Conservation (phyloP, 2,113 vertebrate species). For the Tringa solitaria region DNA sequence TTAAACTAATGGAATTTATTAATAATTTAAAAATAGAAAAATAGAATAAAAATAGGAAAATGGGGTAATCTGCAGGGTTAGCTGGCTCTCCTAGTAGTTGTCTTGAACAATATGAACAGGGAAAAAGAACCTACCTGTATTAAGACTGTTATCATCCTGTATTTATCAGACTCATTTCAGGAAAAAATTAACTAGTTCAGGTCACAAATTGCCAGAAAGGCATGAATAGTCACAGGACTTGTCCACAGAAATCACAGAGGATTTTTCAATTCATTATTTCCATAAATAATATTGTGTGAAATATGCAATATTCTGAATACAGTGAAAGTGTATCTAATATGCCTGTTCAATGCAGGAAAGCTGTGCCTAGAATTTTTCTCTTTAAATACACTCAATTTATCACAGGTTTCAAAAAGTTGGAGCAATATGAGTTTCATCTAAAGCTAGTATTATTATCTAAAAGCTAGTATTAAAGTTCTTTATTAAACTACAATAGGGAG, state of each 20-base stretch:
- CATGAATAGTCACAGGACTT: not conserved
- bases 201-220: not conserved
- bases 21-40: not conserved
- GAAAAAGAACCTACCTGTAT: not conserved
- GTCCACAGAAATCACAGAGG: not conserved
- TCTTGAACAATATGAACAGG: not conserved
- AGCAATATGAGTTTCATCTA: not conserved
- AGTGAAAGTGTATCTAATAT: not conserved
- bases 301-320: not conserved
- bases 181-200: not conserved
- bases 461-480: not conserved
- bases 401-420: not conserved
- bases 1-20: not conserved
- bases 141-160: not conserved
- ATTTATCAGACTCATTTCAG: slow-evolving; percentile 14
- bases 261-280: not conserved
- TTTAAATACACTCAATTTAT: slow-evolving; percentile 34
- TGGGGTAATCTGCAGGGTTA: not conserved
- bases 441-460: not conserved
- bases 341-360: not conserved
- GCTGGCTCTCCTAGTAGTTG: not conserved
- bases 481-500: not conserved
- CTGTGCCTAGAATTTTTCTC: not conserved
- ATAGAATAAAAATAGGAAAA: not conserved
- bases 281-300: not conserved